Evolutionary conservation across 2,797 vertebrate species (phyloP).

Genomic region (Thripadectes ignobilis): DNA sequence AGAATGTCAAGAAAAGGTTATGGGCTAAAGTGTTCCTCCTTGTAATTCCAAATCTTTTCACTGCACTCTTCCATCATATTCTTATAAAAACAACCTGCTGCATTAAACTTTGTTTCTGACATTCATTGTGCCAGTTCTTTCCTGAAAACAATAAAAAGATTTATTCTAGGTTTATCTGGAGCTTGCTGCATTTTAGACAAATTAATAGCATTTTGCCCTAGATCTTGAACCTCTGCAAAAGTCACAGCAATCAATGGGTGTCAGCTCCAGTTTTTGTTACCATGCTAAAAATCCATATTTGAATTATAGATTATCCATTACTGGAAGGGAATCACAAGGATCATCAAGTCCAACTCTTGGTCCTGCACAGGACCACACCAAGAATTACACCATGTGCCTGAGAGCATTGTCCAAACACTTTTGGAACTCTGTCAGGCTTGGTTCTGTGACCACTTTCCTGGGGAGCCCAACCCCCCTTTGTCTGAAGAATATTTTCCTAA

Average conservation of each 20-base stretch:
- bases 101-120: not conserved
- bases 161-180: not conserved
- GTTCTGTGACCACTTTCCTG: not conserved
- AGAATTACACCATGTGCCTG: not conserved
- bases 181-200: not conserved
- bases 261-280: not conserved
- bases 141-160: not conserved
- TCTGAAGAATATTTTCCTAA: not conserved
- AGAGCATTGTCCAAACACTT: not conserved
- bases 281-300: not conserved
- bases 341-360: not conserved
- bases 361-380: not conserved
- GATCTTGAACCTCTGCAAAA: not conserved
- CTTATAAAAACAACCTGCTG: not conserved
- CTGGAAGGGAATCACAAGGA: not conserved
- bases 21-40: not conserved
- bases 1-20: conserved; percentile 57
- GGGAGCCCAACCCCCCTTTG: fast-evolving
- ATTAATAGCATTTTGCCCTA: not conserved
- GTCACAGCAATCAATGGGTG: not conserved
- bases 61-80: not conserved
- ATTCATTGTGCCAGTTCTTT: not conserved
- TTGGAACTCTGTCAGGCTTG: not conserved
- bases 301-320: not conserved
- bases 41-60: not conserved